phyloP scores from a whole-genome alignment of 2,797 vertebrate genomes.

The Mastacembelus armatus region DNA sequence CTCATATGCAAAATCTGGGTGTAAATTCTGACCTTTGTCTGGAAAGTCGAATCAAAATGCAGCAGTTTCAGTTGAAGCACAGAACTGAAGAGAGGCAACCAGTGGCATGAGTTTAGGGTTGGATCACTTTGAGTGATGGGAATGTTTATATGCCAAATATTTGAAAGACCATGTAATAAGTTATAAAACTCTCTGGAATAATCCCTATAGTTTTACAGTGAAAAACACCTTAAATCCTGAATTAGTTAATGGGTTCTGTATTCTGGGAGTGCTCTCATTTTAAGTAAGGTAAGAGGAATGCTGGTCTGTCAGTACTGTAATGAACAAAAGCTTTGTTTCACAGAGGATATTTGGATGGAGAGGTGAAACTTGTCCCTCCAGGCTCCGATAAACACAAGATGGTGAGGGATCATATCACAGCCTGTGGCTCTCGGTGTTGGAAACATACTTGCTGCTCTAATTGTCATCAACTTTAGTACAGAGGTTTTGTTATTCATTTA shows the following conservation, averaged over 20 bases:
- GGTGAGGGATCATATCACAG: slow-evolving; percentile 62
- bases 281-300: slow-evolving; percentile 52
- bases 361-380: slow-evolving; percentile 63
- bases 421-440: slow-evolving; percentile 32
- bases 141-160: slow-evolving; percentile 68
- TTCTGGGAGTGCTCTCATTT: slow-evolving; percentile 37
- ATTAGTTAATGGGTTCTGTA: slow-evolving; percentile 34
- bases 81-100: slow-evolving; percentile 51
- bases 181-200: slow-evolving; percentile 49
- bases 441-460: slow-evolving; percentile 43
- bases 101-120: slow-evolving; percentile 58
- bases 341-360: slow-evolving; percentile 47
- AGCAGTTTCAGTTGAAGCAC: slow-evolving; percentile 52
- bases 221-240: slow-evolving; percentile 30
- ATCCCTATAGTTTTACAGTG: slow-evolving; percentile 32
- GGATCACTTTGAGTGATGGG: slow-evolving; percentile 51
- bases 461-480: slow-evolving; percentile 52
- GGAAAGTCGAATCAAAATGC: slow-evolving; percentile 70
- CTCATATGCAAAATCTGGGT: slow-evolving; percentile 70
- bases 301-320: slow-evolving; percentile 42
- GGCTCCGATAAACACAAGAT: slow-evolving; percentile 53
- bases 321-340: slow-evolving; percentile 66
- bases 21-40: slow-evolving; percentile 76
- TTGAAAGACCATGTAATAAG: slow-evolving; percentile 52
- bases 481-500: slow-evolving; percentile 42